phyloP scores from a whole-genome alignment of 2,113 vertebrate species.

The Saiga tatarica region DNA sequence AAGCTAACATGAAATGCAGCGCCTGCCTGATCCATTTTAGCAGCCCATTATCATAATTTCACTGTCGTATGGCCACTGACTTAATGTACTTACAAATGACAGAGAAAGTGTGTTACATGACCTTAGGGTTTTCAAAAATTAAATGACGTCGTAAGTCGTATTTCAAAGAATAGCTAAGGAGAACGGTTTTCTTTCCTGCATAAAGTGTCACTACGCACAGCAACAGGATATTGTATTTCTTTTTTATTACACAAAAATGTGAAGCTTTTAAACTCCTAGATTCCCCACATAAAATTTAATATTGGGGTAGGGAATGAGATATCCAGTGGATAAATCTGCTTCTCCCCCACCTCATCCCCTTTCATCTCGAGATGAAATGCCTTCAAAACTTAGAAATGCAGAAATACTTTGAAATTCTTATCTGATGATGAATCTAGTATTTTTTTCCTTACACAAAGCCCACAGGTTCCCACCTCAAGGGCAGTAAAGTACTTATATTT shows the following conservation, averaged over 20 bases:
- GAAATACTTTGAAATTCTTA: slow-evolving; percentile 34
- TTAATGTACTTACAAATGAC: slow-evolving; percentile 95
- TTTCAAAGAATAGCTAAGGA: slow-evolving; percentile 85
- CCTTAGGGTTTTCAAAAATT: slow-evolving; percentile 93
- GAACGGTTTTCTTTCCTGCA: slow-evolving; percentile 68
- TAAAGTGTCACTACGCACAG: slow-evolving; percentile 63
- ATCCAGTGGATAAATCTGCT: slow-evolving; percentile 29
- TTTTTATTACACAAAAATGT: slow-evolving; percentile 71
- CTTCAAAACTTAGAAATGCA: background rate
- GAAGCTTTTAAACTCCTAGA: slow-evolving; percentile 70
- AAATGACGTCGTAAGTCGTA: slow-evolving; percentile 87
- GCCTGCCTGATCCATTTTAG: slow-evolving; percentile 92
- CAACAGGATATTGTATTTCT: slow-evolving; percentile 74
- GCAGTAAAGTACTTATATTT: slow-evolving; percentile 45
- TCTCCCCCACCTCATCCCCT: background rate
- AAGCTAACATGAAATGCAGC: slow-evolving; percentile 85
- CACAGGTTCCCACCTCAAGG: background rate
- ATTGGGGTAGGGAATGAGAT: slow-evolving; percentile 55
- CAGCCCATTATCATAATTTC: slow-evolving; percentile 94
- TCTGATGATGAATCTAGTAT: background rate
- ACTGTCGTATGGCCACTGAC: slow-evolving; percentile 88
- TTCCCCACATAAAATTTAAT: slow-evolving; percentile 72
- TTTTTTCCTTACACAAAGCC: background rate
- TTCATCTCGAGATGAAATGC: background rate
- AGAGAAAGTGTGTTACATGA: slow-evolving; percentile 92